Base-by-base conservation (phyloP, 2,888 invertebrate genomes). In the Pelosia muscerda region DNA sequence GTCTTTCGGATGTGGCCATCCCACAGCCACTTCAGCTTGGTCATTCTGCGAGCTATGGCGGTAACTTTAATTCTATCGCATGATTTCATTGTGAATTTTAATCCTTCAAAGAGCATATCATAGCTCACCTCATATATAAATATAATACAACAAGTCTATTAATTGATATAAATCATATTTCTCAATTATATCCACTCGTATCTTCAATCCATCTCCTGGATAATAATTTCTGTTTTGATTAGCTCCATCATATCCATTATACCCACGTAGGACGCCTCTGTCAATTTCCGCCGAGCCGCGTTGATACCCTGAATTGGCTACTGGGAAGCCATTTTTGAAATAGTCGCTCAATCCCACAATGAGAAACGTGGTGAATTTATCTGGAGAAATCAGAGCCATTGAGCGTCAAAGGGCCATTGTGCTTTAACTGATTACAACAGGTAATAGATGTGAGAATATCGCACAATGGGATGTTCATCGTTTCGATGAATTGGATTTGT, bases 341-440 rank as follows among this genome's bases (percentile, higher is more conserved):
- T 81, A 75, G 82, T 78, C 83, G 81, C 81, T 85, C 79, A 71
- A 76, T 75, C 78, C 64, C 67, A 69, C 80, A 77, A 79, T 73
- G 76, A 69, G 80, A 75, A 75, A 66, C 72, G 63, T 75, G 72
- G 77, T 75, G 80, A 88, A 91, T 92, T 90, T 88, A 91, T 92
- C 91, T 91, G 87, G 85, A 84, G 85, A 89, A 87, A 90, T 91
- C 90, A 88, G 85, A 81, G 82, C 86, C 80, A 89, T 89, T 90
- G 86, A 87, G 82, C 79, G 79, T 86, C 86, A 86, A 86, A 86
- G 88, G 82, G 77, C 88, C 85, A 90, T 92, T 92, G 92, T 92
- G 85, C 82, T 64, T 80, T 84, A 89, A 86, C 89, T 91, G 92
- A 92, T 92, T 90, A 92, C 88, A 84, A 62, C 90, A 91, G 92